Percentiles rank a stretch among this genome's conserved stretches.
These are phyloP conservation scores for Scaptomyza flava DNA, from an alignment of 2,888 invertebrate species.

Conservation along the genomic window DNA sequence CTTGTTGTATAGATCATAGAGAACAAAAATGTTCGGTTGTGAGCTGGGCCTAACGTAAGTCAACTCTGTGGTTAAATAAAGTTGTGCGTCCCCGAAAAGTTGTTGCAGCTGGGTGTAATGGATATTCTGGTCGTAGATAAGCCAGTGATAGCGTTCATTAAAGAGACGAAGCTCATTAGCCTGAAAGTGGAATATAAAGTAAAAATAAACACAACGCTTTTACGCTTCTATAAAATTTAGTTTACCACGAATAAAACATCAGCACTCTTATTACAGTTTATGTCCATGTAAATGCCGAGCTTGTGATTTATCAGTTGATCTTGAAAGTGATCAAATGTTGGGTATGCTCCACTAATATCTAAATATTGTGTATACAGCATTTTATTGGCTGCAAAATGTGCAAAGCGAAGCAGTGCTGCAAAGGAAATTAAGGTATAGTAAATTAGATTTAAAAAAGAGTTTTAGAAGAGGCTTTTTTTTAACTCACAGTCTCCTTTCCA, in stretches of 20 bases:
- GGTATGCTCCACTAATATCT: slow-evolving; percentile 22
- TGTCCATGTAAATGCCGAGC: slow-evolving; percentile 75
- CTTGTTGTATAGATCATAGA: slow-evolving; percentile 83
- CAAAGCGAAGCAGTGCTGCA: slow-evolving; percentile 60
- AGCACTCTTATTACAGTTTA: slow-evolving; percentile 67
- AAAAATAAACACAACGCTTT: background rate
- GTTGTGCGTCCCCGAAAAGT: slow-evolving; percentile 63
- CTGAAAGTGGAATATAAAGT: slow-evolving; percentile 42
- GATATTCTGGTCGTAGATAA: slow-evolving; percentile 64
- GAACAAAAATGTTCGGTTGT: slow-evolving; percentile 30
- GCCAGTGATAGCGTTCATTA: slow-evolving; percentile 72
- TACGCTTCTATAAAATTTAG: background rate
- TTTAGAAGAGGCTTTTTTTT: fast-evolving
- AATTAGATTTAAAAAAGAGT: background rate
- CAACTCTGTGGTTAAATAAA: slow-evolving; percentile 78
- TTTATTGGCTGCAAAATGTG: slow-evolving; percentile 24
- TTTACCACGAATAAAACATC: slow-evolving; percentile 59
- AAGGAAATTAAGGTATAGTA: background rate
- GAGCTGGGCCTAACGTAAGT: slow-evolving; percentile 57
- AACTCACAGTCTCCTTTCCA: slow-evolving; percentile 43
- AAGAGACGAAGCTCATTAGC: slow-evolving; percentile 61
- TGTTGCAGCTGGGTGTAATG: slow-evolving; percentile 36
- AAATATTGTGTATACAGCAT: slow-evolving; percentile 50
- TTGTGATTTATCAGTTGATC: slow-evolving; percentile 47
- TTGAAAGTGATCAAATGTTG: slow-evolving; percentile 25